A percentile compares a stretch with the other conserved stretches of the same genome.
Conservation (phyloP, 2,797 vertebrate species). For the Tragelaphus eurycerus region DNA sequence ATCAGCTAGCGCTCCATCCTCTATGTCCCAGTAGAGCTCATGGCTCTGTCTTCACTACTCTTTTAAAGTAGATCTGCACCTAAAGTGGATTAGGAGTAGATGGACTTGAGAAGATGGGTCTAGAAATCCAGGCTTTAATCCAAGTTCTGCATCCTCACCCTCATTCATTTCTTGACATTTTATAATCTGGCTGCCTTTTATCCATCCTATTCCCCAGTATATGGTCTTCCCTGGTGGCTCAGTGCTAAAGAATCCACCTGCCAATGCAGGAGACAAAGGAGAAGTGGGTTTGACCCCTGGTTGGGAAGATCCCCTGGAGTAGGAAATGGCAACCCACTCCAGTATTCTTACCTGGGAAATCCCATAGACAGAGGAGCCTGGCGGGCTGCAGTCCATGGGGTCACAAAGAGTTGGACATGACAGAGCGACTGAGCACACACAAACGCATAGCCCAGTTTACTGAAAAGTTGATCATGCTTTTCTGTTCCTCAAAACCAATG, state of each 20-base stretch:
- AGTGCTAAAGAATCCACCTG: not conserved
- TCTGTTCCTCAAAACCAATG: not conserved
- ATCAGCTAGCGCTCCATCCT: not conserved
- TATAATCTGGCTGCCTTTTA: not conserved
- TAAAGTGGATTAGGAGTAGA: too few species aligned
- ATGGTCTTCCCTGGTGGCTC: not conserved
- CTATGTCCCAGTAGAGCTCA: accelerated
- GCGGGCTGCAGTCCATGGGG: not conserved
- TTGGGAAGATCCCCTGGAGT: not conserved
- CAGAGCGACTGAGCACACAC: not conserved
- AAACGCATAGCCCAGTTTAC: not conserved
- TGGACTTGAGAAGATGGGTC: not conserved
- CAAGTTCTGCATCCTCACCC: not conserved
- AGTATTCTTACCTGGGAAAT: not conserved
- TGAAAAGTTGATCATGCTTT: not conserved
- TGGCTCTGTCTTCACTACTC: too few species aligned
- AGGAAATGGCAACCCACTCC: not conserved
- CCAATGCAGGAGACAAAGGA: not conserved
- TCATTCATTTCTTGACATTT: too few species aligned
- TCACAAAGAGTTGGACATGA: not conserved
- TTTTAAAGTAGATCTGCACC: not conserved
- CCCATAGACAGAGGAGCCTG: not conserved
- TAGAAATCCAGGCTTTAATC: not conserved
- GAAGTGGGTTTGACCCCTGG: not conserved
- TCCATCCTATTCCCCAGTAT: not conserved